Percentiles rank a stretch among this genome's conserved stretches.
Conservation (phyloP, 2,113 vertebrate genomes). For the Hypocryptadius cinnamomeus region DNA sequence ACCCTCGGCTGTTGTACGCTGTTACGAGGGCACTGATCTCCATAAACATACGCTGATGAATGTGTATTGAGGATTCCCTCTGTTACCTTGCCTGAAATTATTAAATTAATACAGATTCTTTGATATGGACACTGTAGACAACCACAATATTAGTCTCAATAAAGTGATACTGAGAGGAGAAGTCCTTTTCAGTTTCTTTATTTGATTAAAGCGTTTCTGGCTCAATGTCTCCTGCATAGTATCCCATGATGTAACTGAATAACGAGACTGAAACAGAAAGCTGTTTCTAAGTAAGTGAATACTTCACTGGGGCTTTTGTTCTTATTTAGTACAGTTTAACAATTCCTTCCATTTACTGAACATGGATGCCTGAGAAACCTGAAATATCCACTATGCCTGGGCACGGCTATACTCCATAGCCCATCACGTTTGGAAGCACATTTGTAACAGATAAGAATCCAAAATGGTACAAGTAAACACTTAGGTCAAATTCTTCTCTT, state of each 20-base stretch:
- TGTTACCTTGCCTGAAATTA: not conserved
- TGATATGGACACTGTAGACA: conserved; percentile 15
- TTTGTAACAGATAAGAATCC: not conserved
- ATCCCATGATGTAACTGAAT: conserved; percentile 38
- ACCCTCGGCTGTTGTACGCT: not conserved
- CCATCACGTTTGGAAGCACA: not conserved
- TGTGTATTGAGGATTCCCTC: not conserved
- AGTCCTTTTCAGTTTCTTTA: conserved; percentile 23
- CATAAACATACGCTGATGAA: not conserved
- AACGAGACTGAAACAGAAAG: conserved; percentile 20
- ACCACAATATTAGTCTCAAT: conserved; percentile 44
- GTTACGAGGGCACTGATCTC: not conserved
- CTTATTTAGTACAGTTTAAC: conserved; percentile 16
- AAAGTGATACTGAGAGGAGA: conserved; percentile 1
- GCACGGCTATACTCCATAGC: not conserved
- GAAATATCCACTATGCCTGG: not conserved
- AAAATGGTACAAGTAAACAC: not conserved
- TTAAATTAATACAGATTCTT: conserved; percentile 22
- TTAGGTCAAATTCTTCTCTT: not conserved
- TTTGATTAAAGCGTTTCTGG: conserved; percentile 19
- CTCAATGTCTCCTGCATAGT: not conserved
- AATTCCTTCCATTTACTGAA: conserved; percentile 44
- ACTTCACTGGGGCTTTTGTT: conserved; percentile 50
- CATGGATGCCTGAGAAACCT: not conserved
- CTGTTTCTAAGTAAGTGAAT: conserved; percentile 46